Evolutionary conservation across 2,113 vertebrate species (phyloP), one percentile per base, ranked within the genome.

Genomic region (Phylloscopus trochilus): DNA sequence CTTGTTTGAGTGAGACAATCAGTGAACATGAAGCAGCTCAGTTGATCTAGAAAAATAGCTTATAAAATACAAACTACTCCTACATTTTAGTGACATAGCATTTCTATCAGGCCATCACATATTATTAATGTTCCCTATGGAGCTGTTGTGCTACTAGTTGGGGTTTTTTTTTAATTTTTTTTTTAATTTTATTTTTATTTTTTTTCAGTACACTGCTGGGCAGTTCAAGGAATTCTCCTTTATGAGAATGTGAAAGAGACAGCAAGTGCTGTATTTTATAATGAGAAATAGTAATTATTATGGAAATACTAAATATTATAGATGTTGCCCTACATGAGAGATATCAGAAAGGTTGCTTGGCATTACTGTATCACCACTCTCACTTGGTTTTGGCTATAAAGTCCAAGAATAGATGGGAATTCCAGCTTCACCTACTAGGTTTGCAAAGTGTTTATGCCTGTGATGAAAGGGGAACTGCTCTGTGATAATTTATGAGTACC

Each of bases 401-500:
- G 73, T 87, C 43, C 26, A 92, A 77, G 76, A 80, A 66, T 7
- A 90, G 43, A 72, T 1, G 10, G n/a, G 49, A 90, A 89, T 60
- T 90, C 72, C 68, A 86, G 39, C 72, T 85, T 94, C 43, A 26
- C 11, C 30, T 62, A 18, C n/a, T 37, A n/a, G 58, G 58, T 55
- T 62, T 94, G 64, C 49, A 8, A 33, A 18, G 33, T 79, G 58
- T 63, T 66, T 90, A 46, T 62, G 67, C 30, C 43, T 27, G 39
- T 87, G 88, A 75, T 68, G 90, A 88, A 94, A 96, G 49, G 26
- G 52, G 39, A 96, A 74, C 60, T 52, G 56, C 64, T 75, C 52
- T 68, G 68, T 55, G n/a, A 27, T 58, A 94, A 92, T 93, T 96
- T 86, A 95, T 28, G 56, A 74, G 80, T 33, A 37, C 60, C 15